Base-by-base conservation (phyloP, 2,113 vertebrate genomes). In the Benitochromis conjunctus region DNA sequence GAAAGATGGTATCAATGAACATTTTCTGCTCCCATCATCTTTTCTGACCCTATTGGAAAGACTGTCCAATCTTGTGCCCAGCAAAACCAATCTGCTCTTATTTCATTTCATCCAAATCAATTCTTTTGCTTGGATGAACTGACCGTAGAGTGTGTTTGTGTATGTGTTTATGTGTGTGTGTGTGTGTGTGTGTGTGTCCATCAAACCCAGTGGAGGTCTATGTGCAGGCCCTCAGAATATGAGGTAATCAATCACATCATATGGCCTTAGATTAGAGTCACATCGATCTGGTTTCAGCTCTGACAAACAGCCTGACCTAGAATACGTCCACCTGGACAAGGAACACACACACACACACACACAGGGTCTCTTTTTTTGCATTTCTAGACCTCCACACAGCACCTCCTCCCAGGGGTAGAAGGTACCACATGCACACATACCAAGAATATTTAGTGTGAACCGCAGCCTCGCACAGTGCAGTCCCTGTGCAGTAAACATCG, bases 211-310 rank as follows among this genome's bases (percentile, higher is more conserved):
- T 80, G 74, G 88, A 88, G 92, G 86, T 92, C 85, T 85, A 43
- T 89, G 89, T 81, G 76, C 83, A 76, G 89, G 79, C 41, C 66
- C 85, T 87, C 83, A 80, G 84, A 93, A 93, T 94, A 94, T 94
- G 92, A 95, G 92, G 91, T 88, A 82, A 94, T 95, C 94, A 94
- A 94, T 95, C 94, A 94, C 87, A 91, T 94, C 90, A 90, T 86
- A 90, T 84, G 79, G 84, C 87, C 79, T 87, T 90, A 93, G 91
- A 95, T 94, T 94, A 94, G 92, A 88, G 86, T 48, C 89, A 90
- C 89, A 94, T 95, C 89, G 92, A 95, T 94, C 88, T 91, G 93
- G 83, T 92, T 89, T 91, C 51, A 81, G 84, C 85, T 84, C 86
- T 94, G 92, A 95, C 92, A 92, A 94, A 95, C 88, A 90, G 85